A percentile compares a stretch with the other conserved stretches of the same genome.
These are phyloP conservation scores for Craseonycteris thonglongyai DNA, from an alignment of 2,113 vertebrate species.

Conservation along the genomic window DNA sequence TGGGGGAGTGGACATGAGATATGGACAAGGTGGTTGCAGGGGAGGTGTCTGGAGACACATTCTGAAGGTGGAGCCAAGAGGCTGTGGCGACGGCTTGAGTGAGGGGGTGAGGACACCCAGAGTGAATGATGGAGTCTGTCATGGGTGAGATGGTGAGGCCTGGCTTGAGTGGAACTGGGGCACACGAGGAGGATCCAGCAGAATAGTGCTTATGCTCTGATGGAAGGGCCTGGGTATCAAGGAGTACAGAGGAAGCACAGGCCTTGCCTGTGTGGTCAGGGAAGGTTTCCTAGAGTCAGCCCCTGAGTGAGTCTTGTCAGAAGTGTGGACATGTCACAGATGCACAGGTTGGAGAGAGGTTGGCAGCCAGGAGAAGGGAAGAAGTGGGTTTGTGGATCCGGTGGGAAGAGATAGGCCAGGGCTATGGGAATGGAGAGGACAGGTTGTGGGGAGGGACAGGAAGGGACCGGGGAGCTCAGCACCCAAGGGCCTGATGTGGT, in stretches of 20 bases:
- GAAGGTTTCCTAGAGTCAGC: too few species aligned
- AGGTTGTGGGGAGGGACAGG: neutral
- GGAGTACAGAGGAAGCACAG: neutral
- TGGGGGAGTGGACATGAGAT: neutral
- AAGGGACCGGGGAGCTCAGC: neutral
- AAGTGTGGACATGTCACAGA: neutral
- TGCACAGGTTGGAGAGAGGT: neutral
- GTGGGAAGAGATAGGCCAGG: neutral
- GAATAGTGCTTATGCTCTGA: neutral
- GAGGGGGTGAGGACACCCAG: rapidly evolving
- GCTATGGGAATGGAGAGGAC: neutral
- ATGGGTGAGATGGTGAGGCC: neutral
- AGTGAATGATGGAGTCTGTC: neutral
- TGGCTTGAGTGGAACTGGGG: neutral
- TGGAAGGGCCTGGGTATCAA: too few species aligned
- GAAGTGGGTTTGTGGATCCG: neutral
- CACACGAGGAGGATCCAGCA: neutral
- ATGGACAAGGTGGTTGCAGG: rapidly evolving
- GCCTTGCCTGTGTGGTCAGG: neutral
- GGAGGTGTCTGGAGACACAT: rapidly evolving
- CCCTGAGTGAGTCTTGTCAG: neutral
- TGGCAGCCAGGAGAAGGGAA: neutral
- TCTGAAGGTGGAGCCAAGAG: neutral
- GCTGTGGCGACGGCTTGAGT: rapidly evolving
- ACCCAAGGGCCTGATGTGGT: neutral